Evolutionary conservation across 2,888 invertebrate genomes (phyloP).

Genomic region (Bombylius discolor): DNA sequence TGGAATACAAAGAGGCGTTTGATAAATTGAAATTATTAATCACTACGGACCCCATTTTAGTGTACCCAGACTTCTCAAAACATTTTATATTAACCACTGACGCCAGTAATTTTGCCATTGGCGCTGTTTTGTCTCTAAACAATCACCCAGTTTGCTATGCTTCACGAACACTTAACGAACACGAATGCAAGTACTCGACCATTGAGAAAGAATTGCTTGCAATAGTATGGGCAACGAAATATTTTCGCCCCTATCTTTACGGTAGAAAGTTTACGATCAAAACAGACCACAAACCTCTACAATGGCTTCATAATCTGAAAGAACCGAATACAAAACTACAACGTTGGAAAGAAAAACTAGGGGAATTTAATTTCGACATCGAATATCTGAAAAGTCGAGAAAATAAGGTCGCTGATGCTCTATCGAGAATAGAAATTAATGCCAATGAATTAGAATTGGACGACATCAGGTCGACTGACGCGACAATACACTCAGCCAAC

Average conservation of each 20-base stretch:
- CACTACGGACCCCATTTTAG: slow-evolving; percentile 6
- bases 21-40: slow-evolving; percentile 2
- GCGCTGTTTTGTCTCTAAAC: slow-evolving; percentile 19
- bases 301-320: slow-evolving; percentile 26
- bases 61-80: slow-evolving; percentile 19
- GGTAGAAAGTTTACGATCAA: slow-evolving; percentile 25
- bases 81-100: slow-evolving; percentile 22
- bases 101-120: slow-evolving; percentile 18
- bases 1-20: slow-evolving; percentile 11
- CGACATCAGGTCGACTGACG: not conserved
- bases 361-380: slow-evolving; percentile 17
- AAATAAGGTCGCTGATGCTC: slow-evolving; percentile 9
- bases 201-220: slow-evolving; percentile 25
- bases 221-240: slow-evolving; percentile 23
- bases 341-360: slow-evolving; percentile 17
- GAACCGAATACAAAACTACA: slow-evolving; percentile 27
- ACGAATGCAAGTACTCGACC: slow-evolving; percentile 17
- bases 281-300: slow-evolving; percentile 29
- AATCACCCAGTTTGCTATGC: slow-evolving; percentile 19
- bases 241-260: slow-evolving; percentile 26
- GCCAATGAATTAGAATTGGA: not conserved
- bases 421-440: slow-evolving; percentile 3
- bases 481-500: too few relatives aligned
- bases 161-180: slow-evolving; percentile 16
- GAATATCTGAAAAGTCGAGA: slow-evolving; percentile 12